These are phyloP conservation scores for Ascidia mentula DNA, from an alignment of 23 tunicate species.

Conservation along the genomic window DNA sequence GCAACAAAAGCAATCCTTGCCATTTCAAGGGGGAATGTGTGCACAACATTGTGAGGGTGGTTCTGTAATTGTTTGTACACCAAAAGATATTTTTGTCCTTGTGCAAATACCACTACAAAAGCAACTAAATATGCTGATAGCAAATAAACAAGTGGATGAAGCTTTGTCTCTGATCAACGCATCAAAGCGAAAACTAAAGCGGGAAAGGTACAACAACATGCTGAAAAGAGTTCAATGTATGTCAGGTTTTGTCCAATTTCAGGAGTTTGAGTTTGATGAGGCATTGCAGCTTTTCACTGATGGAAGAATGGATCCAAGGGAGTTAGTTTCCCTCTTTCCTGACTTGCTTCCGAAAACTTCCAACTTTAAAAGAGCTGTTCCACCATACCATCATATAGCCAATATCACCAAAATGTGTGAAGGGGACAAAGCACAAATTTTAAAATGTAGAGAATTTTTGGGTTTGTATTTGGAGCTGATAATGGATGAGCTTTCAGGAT, in stretches of 20 bases:
- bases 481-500: not conserved
- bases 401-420: constrained; percentile 48
- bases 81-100: constrained; percentile 75
- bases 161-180: constrained; percentile 51
- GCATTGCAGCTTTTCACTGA: constrained; percentile 38
- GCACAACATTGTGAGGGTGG: constrained; percentile 26
- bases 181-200: constrained; percentile 32
- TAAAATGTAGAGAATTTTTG: constrained; percentile 52
- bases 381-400: constrained; percentile 45
- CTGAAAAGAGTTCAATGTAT: constrained; percentile 44
- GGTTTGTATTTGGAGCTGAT: constrained; percentile 38
- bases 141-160: constrained; percentile 47
- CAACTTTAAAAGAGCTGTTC: constrained; percentile 35
- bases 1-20: constrained; percentile 66
- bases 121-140: constrained; percentile 44
- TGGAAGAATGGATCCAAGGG: constrained; percentile 77
- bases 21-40: constrained; percentile 65
- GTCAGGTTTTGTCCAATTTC: constrained; percentile 68
- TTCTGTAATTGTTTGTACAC: constrained; percentile 57
- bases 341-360: constrained; percentile 20
- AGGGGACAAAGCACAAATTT: constrained; percentile 34
- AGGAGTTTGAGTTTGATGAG: constrained; percentile 50
- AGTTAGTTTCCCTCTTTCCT: constrained; percentile 68
- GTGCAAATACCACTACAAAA: constrained; percentile 55
- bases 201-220: constrained; percentile 27